A percentile compares a stretch with the other conserved stretches of the same genome.
Evolutionary conservation across 2,888 invertebrate genomes (phyloP).

Genomic region (Ischnura elegans): DNA sequence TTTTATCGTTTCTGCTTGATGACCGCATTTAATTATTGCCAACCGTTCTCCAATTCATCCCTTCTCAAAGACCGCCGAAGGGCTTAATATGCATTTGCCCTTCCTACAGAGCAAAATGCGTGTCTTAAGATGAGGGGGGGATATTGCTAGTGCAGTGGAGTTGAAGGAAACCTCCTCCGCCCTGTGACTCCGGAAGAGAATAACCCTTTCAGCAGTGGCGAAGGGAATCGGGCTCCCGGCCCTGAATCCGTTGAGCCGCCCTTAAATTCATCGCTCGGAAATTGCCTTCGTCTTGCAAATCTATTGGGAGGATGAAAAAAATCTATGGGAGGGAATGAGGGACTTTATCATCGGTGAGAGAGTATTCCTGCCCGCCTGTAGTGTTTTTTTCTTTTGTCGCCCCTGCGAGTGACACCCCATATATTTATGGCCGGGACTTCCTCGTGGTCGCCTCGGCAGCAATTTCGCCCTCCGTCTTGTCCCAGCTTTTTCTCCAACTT

Average conservation of each 20-base stretch:
- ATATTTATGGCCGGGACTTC: background rate
- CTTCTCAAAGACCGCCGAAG: too few relatives aligned
- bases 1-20: too few relatives aligned
- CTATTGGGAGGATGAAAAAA: background rate
- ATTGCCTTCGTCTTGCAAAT: background rate
- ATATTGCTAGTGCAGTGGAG: too few relatives aligned
- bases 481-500: background rate
- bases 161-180: too few relatives aligned
- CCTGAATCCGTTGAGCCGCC: background rate
- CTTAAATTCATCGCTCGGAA: slow-evolving; percentile 10
- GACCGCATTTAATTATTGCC: too few relatives aligned
- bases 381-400: background rate
- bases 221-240: too few relatives aligned
- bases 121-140: too few relatives aligned
- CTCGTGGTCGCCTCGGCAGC: background rate
- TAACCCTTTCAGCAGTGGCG: too few relatives aligned
- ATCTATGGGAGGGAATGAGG: background rate
- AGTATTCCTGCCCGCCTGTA: background rate
- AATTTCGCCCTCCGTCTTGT: background rate
- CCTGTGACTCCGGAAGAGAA: too few relatives aligned
- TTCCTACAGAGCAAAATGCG: too few relatives aligned
- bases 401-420: background rate
- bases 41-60: too few relatives aligned
- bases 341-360: background rate
- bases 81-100: too few relatives aligned